Evolutionary conservation across 2,797 vertebrate genomes (phyloP), one percentile per base, ranked within the genome.

Genomic region (Arnoldichthys spilopterus): DNA sequence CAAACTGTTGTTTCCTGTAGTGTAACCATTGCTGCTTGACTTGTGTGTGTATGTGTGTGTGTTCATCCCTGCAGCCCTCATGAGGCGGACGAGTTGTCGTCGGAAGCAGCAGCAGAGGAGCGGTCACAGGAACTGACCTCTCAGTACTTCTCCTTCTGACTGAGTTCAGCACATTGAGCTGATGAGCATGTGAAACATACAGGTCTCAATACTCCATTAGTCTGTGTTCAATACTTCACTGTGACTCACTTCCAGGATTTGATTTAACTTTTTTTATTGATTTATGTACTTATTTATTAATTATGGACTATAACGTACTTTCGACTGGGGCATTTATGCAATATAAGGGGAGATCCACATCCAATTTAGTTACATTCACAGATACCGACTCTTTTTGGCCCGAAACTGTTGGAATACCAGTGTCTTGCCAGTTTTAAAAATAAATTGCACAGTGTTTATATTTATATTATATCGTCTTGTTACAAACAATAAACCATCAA

Each of bases 81-180:
- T 86, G 85, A 88, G 64, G 67, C 53, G 40, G 81, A 83, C 22
- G 77, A 68, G n/a, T n/a, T n/a, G 45, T 16, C 62, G 47, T 62
- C 72, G 11, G 54, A 54, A 37, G 58, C 64, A 70, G 68, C 77
- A 26, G 79, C 37, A 24, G 63, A 67, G 40, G 64, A 76, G 58
- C 79, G 64, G 69, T 83, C 86, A 72, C 86, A 87, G 64, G 80
- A 88, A 68, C 82, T 86, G 61, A 78, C 75, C 69, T 85, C 90
- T 16, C 89, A 89, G 84, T 91, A 89, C 86, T 94, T 92, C 88
- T 87, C 91, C 83, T 93, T 93, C 89, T 92, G 89, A 93, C 84
- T 34, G 72, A 51, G 18, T 69, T 71, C 67, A 72, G 63, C 79
- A 82, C 62, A 79, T 83, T 86, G 79, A 76, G 87, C 83, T 68